A percentile compares a stretch with the other conserved stretches of the same genome.
Conservation (phyloP, 2,888 invertebrate genomes). For the Cerastoderma edule region DNA sequence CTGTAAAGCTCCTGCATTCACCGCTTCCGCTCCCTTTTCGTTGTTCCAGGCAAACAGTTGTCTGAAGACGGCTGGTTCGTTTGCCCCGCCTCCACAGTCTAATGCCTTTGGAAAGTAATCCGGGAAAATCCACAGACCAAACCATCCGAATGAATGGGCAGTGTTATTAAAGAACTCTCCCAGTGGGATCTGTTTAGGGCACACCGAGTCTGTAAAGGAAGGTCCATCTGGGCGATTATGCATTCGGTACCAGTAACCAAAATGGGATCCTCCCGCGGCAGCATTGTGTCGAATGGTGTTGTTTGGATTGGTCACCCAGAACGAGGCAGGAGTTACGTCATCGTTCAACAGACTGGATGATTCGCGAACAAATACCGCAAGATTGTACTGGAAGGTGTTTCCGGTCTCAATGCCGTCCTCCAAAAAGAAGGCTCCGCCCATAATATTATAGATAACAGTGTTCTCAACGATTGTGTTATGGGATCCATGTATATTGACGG, state of each 20-base stretch:
- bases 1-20: constrained; percentile 76
- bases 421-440: constrained; percentile 82
- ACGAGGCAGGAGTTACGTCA: constrained; percentile 82
- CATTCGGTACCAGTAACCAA: constrained; percentile 83
- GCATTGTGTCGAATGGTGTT: constrained; percentile 78
- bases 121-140: constrained; percentile 81
- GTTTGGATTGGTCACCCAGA: constrained; percentile 82
- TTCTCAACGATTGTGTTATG: constrained; percentile 73
- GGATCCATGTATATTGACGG: constrained; percentile 81
- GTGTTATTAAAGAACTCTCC: constrained; percentile 78
- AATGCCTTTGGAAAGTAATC: constrained; percentile 67
- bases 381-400: constrained; percentile 78
- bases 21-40: constrained; percentile 80
- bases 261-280: constrained; percentile 81
- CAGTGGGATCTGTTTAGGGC: constrained; percentile 74
- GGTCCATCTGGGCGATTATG: constrained; percentile 79
- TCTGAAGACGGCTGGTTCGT: constrained; percentile 59
- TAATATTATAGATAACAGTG: constrained; percentile 79
- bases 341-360: constrained; percentile 80
- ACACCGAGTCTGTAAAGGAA: constrained; percentile 70
- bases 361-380: constrained; percentile 77
- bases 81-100: constrained; percentile 44
- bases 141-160: constrained; percentile 81
- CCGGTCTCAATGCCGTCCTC: constrained; percentile 81
- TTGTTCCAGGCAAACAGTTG: constrained; percentile 77